These are phyloP conservation scores for Peribatodes rhomboidaria DNA, from an alignment of 2,888 invertebrate species.

Conservation along the genomic window DNA sequence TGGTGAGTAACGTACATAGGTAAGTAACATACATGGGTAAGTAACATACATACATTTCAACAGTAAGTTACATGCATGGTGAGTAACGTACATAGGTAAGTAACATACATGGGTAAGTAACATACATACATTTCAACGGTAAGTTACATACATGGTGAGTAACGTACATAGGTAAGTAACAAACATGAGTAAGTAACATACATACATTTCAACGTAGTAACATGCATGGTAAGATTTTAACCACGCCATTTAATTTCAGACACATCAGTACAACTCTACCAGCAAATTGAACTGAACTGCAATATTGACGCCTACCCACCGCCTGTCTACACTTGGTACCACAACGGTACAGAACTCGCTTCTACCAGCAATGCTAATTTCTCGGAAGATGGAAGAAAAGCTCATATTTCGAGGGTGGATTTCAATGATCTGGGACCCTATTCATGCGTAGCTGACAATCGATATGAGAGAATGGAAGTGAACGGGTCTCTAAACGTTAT, in stretches of 20 bases:
- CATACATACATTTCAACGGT: too few species aligned
- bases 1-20: too few species aligned
- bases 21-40: too few species aligned
- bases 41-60: too few species aligned
- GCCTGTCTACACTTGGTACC: constrained; percentile 63
- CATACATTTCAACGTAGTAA: too few species aligned
- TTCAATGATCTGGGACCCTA: constrained; percentile 79
- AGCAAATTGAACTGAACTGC: constrained; percentile 63
- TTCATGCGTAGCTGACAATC: constrained; percentile 83
- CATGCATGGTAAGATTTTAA: too few species aligned
- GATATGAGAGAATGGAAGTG: constrained; percentile 63
- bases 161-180: too few species aligned
- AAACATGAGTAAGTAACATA: too few species aligned
- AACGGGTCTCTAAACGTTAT: constrained; percentile 63
- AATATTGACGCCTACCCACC: constrained; percentile 61
- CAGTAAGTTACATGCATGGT: too few species aligned
- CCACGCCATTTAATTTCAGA: constrained; percentile 62
- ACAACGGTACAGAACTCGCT: constrained; percentile 64
- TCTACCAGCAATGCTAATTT: constrained; percentile 52
- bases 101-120: too few species aligned
- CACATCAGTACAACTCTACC: constrained; percentile 64
- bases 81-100: too few species aligned
- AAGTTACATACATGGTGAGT: too few species aligned
- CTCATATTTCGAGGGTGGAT: constrained; percentile 64
- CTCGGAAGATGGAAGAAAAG: constrained; percentile 55